Conservation (phyloP, 2,797 vertebrate genomes). For the Scolopax bukidnonensis region DNA sequence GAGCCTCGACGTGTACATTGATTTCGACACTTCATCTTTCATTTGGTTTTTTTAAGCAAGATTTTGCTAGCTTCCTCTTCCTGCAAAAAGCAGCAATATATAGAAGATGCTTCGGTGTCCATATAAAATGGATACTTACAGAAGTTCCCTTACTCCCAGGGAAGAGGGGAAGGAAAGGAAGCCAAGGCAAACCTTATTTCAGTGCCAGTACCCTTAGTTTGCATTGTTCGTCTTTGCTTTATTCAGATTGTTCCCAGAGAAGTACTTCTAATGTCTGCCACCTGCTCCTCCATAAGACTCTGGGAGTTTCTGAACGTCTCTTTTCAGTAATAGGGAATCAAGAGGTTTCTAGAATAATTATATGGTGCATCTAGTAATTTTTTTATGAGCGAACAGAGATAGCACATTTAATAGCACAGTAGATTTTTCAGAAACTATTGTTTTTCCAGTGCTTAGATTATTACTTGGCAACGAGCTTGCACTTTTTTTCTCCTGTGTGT, state of each 20-base stretch:
- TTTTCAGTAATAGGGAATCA: not conserved
- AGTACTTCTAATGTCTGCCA: not conserved
- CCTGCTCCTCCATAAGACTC: not conserved
- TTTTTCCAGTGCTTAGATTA: not conserved
- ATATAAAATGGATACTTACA: not conserved
- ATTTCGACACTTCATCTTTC: not conserved
- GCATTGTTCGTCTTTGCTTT: not conserved
- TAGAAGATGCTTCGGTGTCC: not conserved
- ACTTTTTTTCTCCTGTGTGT: not conserved
- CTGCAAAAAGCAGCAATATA: not conserved
- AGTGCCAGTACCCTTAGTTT: not conserved
- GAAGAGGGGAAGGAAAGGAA: not conserved
- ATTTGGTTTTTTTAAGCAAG: not conserved
- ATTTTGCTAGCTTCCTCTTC: not conserved
- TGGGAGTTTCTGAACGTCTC: not conserved
- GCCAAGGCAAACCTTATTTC: not conserved
- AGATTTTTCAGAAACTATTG: not conserved
- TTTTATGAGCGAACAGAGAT: not conserved
- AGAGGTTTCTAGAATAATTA: not conserved
- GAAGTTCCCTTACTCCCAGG: not conserved
- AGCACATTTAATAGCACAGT: not conserved
- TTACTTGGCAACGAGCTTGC: not conserved
- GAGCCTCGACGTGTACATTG: not conserved
- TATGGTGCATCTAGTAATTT: not conserved
- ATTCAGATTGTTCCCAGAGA: not conserved